Evolutionary conservation across 2,888 invertebrate genomes (phyloP).

Genomic region (Dysmachus trigonus): DNA sequence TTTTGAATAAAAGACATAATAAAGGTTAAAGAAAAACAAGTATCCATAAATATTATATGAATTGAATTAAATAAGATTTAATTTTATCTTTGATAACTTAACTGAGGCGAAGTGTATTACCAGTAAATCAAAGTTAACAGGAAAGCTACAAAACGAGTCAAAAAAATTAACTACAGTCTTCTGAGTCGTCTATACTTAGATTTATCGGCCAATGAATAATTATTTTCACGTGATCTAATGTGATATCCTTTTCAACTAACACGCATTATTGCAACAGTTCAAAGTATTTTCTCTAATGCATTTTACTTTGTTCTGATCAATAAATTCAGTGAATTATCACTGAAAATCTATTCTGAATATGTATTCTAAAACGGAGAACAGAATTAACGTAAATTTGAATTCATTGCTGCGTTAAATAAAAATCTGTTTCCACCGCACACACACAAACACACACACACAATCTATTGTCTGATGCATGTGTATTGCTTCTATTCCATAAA

Average conservation of each 20-base stretch:
- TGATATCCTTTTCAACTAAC: neutral
- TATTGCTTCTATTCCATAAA: neutral
- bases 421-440: neutral
- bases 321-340: neutral
- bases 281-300: neutral
- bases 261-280: neutral
- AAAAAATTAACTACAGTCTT: neutral
- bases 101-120: neutral
- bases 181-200: neutral
- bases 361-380: neutral
- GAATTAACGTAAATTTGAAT: neutral
- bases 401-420: neutral
- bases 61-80: neutral
- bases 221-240: neutral
- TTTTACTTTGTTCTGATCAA: neutral
- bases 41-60: neutral
- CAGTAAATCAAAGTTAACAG: neutral
- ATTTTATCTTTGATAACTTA: neutral
- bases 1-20: too few species aligned
- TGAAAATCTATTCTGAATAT: neutral
- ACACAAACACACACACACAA: neutral
- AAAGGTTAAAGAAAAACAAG: too few species aligned
- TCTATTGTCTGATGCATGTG: constrained; percentile 13
- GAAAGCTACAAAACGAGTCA: neutral
- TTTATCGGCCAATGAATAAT: neutral